A percentile compares a stretch with the other conserved stretches of the same genome.
Conservation (phyloP, 2,113 vertebrate species). For the Vulpes vulpes region DNA sequence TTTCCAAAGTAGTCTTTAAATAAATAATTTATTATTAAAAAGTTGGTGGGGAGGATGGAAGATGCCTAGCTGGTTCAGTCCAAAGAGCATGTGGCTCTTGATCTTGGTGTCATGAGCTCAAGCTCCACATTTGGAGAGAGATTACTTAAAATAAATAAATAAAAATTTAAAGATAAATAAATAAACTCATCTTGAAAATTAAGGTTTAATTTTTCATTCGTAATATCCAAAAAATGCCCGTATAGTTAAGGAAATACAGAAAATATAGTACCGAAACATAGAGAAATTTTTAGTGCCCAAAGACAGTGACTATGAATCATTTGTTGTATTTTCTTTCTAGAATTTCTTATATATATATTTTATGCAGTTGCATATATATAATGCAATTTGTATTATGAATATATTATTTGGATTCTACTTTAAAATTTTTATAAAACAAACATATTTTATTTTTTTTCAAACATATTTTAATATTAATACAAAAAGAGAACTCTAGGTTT, state of each 20-base stretch:
- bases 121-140: background rate
- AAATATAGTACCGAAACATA: background rate
- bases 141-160: background rate
- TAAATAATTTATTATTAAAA: background rate
- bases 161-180: background rate
- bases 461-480: background rate
- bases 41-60: background rate
- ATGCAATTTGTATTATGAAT: background rate
- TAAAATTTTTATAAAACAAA: background rate
- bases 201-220: background rate
- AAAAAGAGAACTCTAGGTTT: background rate
- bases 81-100: background rate
- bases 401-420: background rate
- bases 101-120: background rate
- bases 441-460: background rate
- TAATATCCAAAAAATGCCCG: background rate
- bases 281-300: background rate
- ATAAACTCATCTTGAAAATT: background rate
- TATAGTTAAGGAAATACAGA: background rate
- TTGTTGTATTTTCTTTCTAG: background rate
- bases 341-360: background rate
- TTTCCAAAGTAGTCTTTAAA: background rate
- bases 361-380: background rate
- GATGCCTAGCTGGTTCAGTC: background rate
- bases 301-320: background rate